Evolutionary conservation across 53 echinoderm and acorn worm genomes (phyloP).

Genomic region (Antedon mediterranea): DNA sequence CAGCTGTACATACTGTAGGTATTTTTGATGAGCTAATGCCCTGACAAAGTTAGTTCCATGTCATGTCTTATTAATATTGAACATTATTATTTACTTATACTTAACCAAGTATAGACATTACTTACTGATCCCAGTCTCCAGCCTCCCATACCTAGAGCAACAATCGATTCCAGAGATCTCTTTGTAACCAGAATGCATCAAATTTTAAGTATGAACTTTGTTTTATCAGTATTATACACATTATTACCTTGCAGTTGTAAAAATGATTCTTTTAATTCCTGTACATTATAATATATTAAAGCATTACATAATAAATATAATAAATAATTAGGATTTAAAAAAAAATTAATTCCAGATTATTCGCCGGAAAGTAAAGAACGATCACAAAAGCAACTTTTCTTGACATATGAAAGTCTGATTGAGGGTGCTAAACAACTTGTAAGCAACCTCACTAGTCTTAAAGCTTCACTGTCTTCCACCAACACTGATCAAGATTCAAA

Average conservation of each 20-base stretch:
- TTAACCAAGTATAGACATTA: constrained; percentile 27
- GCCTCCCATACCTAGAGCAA: constrained; percentile 30
- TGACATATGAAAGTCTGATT: constrained; percentile 53
- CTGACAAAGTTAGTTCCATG: too few species aligned
- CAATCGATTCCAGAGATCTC: constrained; percentile 66
- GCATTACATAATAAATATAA: too few species aligned
- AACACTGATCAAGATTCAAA: constrained; percentile 44
- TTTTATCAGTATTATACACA: not conserved
- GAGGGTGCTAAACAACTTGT: constrained; percentile 50
- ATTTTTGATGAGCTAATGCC: too few species aligned
- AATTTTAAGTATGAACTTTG: constrained; percentile 39
- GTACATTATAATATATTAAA: not conserved
- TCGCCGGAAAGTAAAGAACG: not conserved
- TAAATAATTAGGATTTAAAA: too few species aligned
- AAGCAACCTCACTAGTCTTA: constrained; percentile 25
- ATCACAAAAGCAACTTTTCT: constrained; percentile 45
- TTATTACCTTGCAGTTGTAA: too few species aligned
- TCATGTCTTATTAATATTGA: too few species aligned
- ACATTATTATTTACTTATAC: too few species aligned
- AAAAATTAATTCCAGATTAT: not conserved
- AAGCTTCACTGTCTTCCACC: constrained; percentile 25
- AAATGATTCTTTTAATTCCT: too few species aligned
- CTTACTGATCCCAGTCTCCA: constrained; percentile 56
- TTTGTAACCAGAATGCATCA: constrained; percentile 49
- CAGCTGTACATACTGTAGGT: too few species aligned